phyloP scores from a whole-genome alignment of 92 coral and sea anemone genomes.

The Chrysogorgia sp. region DNA sequence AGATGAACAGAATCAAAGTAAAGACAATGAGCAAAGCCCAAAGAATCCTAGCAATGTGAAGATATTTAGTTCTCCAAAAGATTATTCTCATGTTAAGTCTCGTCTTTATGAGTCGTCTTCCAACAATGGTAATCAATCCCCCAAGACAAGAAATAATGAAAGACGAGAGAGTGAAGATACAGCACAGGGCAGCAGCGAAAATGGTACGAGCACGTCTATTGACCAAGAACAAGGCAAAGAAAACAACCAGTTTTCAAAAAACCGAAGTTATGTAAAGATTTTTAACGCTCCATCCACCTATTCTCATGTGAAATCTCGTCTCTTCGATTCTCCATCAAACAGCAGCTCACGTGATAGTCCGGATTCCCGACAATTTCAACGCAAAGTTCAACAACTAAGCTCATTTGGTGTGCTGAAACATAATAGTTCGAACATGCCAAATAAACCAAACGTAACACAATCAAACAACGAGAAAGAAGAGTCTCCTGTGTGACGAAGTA shows the following conservation, averaged over 20 bases:
- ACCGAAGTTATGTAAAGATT: conserved; percentile 62
- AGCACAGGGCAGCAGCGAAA: not conserved
- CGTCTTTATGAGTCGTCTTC: not conserved
- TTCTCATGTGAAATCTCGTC: conserved; percentile 76
- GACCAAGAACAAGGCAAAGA: conserved; percentile 20
- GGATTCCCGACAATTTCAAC: not conserved
- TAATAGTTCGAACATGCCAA: not conserved
- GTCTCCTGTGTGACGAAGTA: conserved; percentile 8
- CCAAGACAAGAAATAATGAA: not conserved
- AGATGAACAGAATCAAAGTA: no score
- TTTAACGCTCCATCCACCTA: conserved; percentile 72
- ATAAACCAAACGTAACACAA: not conserved
- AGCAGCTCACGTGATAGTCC: not conserved
- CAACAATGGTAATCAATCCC: not conserved
- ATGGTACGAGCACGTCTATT: not conserved
- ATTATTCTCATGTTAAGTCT: conserved; percentile 74
- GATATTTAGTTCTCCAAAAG: conserved; percentile 66
- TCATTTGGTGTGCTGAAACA: not conserved
- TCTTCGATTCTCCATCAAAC: conserved; percentile 21
- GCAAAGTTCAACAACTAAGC: not conserved
- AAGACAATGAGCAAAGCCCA: not conserved
- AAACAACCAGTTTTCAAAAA: conserved; percentile 41
- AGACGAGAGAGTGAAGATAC: not conserved
- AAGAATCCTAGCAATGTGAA: conserved; percentile 48
- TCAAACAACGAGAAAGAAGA: not conserved